Base-by-base conservation (phyloP, 2,797 vertebrate species). In the Sardinella longiceps region DNA sequence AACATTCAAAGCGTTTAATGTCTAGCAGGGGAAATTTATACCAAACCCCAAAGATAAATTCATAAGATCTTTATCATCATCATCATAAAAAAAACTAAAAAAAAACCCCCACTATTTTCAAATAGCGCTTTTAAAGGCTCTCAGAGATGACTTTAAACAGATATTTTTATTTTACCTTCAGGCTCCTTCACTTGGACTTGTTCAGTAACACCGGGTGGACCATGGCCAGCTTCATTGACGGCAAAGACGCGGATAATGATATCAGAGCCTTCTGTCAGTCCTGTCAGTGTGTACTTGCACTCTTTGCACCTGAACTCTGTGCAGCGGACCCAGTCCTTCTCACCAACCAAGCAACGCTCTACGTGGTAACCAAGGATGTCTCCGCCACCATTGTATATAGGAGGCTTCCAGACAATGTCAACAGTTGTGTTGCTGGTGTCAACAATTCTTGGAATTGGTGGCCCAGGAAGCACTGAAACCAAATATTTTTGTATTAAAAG, bases 331-430 rank as follows among this genome's bases (percentile, higher is more conserved):
- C 98, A 99, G 50, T 98, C 95, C 43, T 97, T 99, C 87, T 96
- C 93, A 87, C 97, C 97, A 9, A 94, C 91, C 87, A 98, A 28
- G 60, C 89, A 90, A 63, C 86, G 83, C 91, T 99, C 98, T 3
- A 99, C 94, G 33, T 97, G 97, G 92, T 99, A 99, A 81, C 98
- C 98, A 60, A 94, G 92, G 90, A 99, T 98, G 83, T 99, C 98
- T 87, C 97, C 97, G 89, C 98, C 98, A n/a, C 98, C 98, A 9
- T 98, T 98, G 91, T 97, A 99, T 6, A 94, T 91, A 3, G 98
- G 98, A 37, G 98, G 97, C 51, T 96, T 94, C 98, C 98, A 99
- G 83, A 95, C 96, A 37, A 99, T 91, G 2, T 97, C 96, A 51
- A 99, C 96, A 46, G 94, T 95, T 84, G 97, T 95, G 84, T 97